Percentiles rank a stretch among this genome's conserved stretches.
phyloP scores from a whole-genome alignment of 1,140 invertebrate genomes.

The Rhagoletis zephyria region DNA sequence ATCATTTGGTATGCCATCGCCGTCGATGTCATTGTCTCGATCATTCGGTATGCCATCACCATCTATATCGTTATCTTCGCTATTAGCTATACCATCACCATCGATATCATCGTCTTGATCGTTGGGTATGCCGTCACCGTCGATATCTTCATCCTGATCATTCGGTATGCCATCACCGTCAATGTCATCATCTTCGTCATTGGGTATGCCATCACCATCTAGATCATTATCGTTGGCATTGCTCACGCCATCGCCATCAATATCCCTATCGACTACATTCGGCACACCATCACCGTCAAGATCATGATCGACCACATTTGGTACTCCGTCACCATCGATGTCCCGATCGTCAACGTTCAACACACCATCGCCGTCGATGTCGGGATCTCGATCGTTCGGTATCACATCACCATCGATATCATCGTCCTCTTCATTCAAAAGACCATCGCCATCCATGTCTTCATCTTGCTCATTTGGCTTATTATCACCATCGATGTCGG shows the following conservation, averaged over 20 bases:
- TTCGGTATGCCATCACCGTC: slow-evolving; percentile 73
- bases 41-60: slow-evolving; percentile 66
- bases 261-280: slow-evolving; percentile 69
- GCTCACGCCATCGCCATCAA: slow-evolving; percentile 73
- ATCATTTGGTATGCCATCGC: slow-evolving; percentile 63
- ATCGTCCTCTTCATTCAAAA: slow-evolving; percentile 55
- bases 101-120: slow-evolving; percentile 63
- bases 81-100: slow-evolving; percentile 59
- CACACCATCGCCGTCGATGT: slow-evolving; percentile 66
- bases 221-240: slow-evolving; percentile 67
- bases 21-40: slow-evolving; percentile 67
- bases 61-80: slow-evolving; percentile 68
- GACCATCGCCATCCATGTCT: slow-evolving; percentile 57
- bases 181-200: slow-evolving; percentile 72
- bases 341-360: slow-evolving; percentile 61
- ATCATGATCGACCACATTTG: slow-evolving; percentile 65
- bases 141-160: slow-evolving; percentile 59
- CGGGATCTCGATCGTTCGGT: slow-evolving; percentile 53
- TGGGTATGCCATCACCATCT: slow-evolving; percentile 72
- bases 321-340: slow-evolving; percentile 64
- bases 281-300: slow-evolving; percentile 72
- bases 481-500: slow-evolving; percentile 62
- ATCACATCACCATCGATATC: slow-evolving; percentile 58
- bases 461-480: slow-evolving; percentile 59
- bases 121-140: slow-evolving; percentile 64